Conservation (phyloP, 1,140 invertebrate species). For the Nasonia vitripennis region DNA sequence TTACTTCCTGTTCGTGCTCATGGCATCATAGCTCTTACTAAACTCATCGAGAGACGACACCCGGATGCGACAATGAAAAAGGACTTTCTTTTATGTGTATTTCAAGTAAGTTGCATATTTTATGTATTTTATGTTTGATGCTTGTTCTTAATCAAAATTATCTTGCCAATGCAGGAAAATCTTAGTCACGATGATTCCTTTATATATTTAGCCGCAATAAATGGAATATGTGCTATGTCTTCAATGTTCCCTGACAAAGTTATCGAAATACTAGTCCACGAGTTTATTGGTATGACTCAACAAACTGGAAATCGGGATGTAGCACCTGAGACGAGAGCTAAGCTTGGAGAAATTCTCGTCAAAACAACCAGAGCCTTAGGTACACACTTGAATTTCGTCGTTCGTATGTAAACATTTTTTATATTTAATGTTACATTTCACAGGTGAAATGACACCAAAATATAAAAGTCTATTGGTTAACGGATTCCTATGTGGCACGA, state of each 20-base stretch:
- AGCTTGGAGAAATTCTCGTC: conserved; percentile 89
- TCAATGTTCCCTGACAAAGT: conserved; percentile 81
- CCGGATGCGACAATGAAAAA: conserved; percentile 79
- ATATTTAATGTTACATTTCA: conserved; percentile 42
- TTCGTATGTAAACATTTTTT: conserved; percentile 24
- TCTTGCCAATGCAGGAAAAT: conserved; percentile 78
- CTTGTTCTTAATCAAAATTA: conserved; percentile 52
- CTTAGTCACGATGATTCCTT: conserved; percentile 88
- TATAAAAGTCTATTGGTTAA: conserved; percentile 85
- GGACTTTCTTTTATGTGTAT: conserved; percentile 81
- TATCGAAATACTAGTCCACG: conserved; percentile 79
- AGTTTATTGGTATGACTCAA: conserved; percentile 75
- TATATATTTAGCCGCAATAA: conserved; percentile 87
- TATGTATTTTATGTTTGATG: not conserved
- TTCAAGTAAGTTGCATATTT: conserved; percentile 76
- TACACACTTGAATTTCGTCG: conserved; percentile 64
- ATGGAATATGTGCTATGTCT: conserved; percentile 82
- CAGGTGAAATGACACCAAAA: conserved; percentile 84
- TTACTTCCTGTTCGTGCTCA: conserved; percentile 87
- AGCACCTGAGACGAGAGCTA: conserved; percentile 80
- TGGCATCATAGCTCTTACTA: conserved; percentile 83
- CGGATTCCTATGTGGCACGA: conserved; percentile 81
- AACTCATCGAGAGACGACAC: conserved; percentile 83
- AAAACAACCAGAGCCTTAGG: conserved; percentile 83
- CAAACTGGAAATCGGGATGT: conserved; percentile 69